Evolutionary conservation across 53 echinoderm and acorn worm genomes (phyloP).

Genomic region (Holothuria scabra): DNA sequence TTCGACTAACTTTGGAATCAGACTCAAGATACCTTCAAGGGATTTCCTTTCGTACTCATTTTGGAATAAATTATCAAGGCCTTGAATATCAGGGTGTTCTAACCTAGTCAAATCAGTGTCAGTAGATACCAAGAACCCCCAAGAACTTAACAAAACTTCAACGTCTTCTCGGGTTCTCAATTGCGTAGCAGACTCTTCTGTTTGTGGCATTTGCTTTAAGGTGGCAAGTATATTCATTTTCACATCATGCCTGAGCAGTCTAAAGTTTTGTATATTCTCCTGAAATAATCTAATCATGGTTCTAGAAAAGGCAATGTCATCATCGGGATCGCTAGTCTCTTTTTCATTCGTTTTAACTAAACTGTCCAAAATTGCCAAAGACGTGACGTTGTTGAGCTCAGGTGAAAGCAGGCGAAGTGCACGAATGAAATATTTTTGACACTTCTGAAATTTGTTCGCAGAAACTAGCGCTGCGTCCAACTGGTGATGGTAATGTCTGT

Average conservation of each 20-base stretch:
- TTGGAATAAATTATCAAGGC: constrained; percentile 62
- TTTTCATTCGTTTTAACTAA: constrained; percentile 33
- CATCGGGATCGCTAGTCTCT: not conserved
- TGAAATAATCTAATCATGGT: constrained; percentile 49
- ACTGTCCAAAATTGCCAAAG: constrained; percentile 58
- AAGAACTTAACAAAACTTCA: constrained; percentile 83
- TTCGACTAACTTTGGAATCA: constrained; percentile 85
- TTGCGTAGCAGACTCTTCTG: constrained; percentile 67
- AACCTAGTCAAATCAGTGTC: constrained; percentile 72
- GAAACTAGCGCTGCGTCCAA: constrained; percentile 76
- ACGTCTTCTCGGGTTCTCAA: constrained; percentile 74
- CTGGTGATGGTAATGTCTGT: constrained; percentile 74
- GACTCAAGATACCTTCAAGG: constrained; percentile 73
- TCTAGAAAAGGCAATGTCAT: constrained; percentile 46
- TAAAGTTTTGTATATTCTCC: constrained; percentile 83
- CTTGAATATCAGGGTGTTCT: constrained; percentile 76
- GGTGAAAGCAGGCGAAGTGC: constrained; percentile 70
- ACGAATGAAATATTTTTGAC: constrained; percentile 77
- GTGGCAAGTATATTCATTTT: constrained; percentile 83
- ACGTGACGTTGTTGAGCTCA: constrained; percentile 36
- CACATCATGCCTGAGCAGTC: constrained; percentile 81
- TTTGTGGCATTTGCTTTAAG: constrained; percentile 69
- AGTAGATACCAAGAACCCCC: constrained; percentile 68
- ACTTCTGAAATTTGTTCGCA: constrained; percentile 80
- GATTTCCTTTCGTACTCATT: constrained; percentile 68